Percentiles rank a stretch among this genome's conserved stretches.
phyloP scores from a whole-genome alignment of 2,888 invertebrate species.

The Eupithecia abbreviata region DNA sequence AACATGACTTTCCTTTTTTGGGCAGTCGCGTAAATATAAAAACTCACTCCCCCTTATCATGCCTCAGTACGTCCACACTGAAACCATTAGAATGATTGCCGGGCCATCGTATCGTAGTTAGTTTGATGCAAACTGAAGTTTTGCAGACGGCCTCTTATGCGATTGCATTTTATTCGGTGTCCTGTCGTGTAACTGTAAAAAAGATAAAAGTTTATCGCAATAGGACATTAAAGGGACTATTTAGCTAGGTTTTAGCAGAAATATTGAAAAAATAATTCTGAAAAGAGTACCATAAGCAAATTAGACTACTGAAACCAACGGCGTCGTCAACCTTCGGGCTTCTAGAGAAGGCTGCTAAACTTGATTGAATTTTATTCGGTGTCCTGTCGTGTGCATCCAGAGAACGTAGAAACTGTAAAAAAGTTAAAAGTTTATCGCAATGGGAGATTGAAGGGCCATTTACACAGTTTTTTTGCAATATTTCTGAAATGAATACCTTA shows the following conservation, averaged over 20 bases:
- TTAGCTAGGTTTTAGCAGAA: background rate
- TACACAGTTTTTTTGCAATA: background rate
- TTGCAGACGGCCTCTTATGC: constrained; percentile 72
- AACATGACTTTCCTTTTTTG: background rate
- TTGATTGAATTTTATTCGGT: no score
- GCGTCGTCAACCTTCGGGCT: no score
- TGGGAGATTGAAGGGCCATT: no score
- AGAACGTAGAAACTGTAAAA: no score
- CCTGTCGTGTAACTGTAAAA: constrained; percentile 37
- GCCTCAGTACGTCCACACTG: constrained; percentile 35
- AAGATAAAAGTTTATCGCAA: background rate
- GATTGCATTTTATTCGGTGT: constrained; percentile 72
- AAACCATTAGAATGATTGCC: constrained; percentile 80
- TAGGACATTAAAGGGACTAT: background rate
- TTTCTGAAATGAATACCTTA: no score
- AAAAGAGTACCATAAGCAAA: no score
- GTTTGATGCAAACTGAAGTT: constrained; percentile 65
- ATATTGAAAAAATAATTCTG: no score
- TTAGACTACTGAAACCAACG: no score
- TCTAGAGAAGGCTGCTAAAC: no score
- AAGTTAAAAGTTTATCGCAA: no score
- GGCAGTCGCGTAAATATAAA: background rate
- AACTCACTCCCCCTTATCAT: background rate
- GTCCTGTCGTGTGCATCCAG: no score
- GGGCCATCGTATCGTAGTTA: constrained; percentile 59